Evolutionary conservation across 2,888 invertebrate genomes (phyloP).

Genomic region (Frankliniella intonsa): DNA sequence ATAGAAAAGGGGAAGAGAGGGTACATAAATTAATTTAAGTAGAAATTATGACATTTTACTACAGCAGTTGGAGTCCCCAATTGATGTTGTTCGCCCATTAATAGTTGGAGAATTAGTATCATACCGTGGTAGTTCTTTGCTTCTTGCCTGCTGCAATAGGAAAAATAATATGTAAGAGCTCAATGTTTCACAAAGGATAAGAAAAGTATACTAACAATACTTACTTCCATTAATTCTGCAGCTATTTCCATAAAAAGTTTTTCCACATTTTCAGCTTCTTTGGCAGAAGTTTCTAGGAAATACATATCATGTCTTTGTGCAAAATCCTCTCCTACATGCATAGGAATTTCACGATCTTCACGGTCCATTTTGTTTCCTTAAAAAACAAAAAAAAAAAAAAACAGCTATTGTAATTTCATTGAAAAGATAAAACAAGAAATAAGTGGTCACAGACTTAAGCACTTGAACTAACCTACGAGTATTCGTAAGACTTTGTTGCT

Average conservation of each 20-base stretch:
- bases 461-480: constrained; percentile 73
- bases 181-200: constrained; percentile 30
- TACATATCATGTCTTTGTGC: constrained; percentile 95
- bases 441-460: neutral
- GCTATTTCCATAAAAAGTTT: constrained; percentile 95
- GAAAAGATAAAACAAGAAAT: constrained; percentile 5
- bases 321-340: constrained; percentile 92
- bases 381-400: constrained; percentile 37
- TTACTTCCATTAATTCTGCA: constrained; percentile 79
- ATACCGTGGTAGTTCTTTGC: constrained; percentile 73
- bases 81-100: constrained; percentile 65
- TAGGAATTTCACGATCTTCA: constrained; percentile 92
- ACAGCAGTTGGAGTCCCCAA: constrained; percentile 63
- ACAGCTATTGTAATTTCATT: neutral
- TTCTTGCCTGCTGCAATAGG: constrained; percentile 69
- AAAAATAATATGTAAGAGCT: constrained; percentile 24
- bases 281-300: constrained; percentile 95
- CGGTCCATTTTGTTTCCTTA: constrained; percentile 95
- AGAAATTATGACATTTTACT: neutral
- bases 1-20: neutral
- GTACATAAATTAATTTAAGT: neutral
- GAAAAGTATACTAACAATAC: constrained; percentile 31
- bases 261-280: constrained; percentile 97
- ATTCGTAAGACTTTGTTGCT: constrained; percentile 90
- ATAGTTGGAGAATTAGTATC: constrained; percentile 66